phyloP scores from a whole-genome alignment of 2,113 vertebrate genomes.

The Jaculus jaculus region DNA sequence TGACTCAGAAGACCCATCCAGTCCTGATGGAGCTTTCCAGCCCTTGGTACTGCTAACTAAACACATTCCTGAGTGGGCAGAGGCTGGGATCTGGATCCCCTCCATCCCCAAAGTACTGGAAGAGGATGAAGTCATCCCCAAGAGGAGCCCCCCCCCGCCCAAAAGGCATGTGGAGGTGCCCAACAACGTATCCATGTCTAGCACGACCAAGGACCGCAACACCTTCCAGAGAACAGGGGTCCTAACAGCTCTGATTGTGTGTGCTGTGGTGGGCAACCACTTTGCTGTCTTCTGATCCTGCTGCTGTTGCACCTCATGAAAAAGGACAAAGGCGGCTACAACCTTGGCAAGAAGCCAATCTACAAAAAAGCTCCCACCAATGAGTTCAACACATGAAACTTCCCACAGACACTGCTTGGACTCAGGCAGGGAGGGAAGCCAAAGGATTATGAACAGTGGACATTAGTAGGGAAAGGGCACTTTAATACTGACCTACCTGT shows the following conservation, averaged over 20 bases:
- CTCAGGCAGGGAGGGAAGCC: not conserved
- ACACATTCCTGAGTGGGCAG: no score
- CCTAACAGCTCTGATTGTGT: constrained; percentile 95
- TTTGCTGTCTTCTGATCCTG: constrained; percentile 93
- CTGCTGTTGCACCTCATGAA: constrained; percentile 96
- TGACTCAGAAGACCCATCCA: no score
- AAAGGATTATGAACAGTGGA: constrained; percentile 43
- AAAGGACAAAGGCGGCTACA: constrained; percentile 97
- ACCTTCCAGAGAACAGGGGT: no score
- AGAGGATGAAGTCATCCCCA: no score
- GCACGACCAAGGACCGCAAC: no score
- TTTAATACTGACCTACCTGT: constrained; percentile 10
- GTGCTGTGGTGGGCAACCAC: constrained; percentile 89
- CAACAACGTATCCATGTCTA: no score
- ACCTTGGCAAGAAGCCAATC: constrained; percentile 96
- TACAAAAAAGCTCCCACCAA: constrained; percentile 97
- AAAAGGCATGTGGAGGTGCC: no score
- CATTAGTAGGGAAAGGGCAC: constrained; percentile 7
- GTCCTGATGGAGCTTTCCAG: no score
- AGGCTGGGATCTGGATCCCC: no score
- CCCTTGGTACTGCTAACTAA: no score
- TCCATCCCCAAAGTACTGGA: no score
- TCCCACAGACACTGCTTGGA: constrained; percentile 62
- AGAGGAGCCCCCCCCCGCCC: no score
- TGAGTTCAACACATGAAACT: constrained; percentile 94